Evolutionary conservation across 1,140 invertebrate genomes (phyloP).

Genomic region (Agraylea sexmaculata): DNA sequence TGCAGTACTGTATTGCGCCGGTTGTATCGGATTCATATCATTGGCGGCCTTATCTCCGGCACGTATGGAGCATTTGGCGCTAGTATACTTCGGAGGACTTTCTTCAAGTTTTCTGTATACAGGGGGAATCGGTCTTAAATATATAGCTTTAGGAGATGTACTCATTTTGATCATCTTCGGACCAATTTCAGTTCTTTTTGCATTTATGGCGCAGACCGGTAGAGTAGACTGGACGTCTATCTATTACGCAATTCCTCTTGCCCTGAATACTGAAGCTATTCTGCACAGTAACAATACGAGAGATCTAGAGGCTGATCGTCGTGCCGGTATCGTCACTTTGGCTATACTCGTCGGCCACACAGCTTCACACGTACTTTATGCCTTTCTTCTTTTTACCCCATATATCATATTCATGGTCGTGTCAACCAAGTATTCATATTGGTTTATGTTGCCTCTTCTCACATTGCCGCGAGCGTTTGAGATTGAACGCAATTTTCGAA

Average conservation of each 20-base stretch:
- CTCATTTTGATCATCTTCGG: slow-evolving; percentile 88
- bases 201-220: slow-evolving; percentile 85
- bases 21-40: slow-evolving; percentile 79
- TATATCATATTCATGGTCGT: slow-evolving; percentile 82
- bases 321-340: slow-evolving; percentile 81
- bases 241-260: slow-evolving; percentile 86
- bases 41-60: slow-evolving; percentile 72
- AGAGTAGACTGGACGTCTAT: slow-evolving; percentile 74
- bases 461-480: slow-evolving; percentile 80
- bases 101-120: slow-evolving; percentile 93
- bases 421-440: slow-evolving; percentile 68
- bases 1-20: slow-evolving; percentile 73
- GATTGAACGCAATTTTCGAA: slow-evolving; percentile 81
- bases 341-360: slow-evolving; percentile 88
- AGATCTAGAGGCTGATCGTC: slow-evolving; percentile 73
- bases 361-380: slow-evolving; percentile 82
- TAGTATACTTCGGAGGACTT: slow-evolving; percentile 89
- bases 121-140: slow-evolving; percentile 88
- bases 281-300: slow-evolving; percentile 90
- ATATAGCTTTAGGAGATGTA: slow-evolving; percentile 84
- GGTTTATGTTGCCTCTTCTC: slow-evolving; percentile 79
- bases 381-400: slow-evolving; percentile 80
- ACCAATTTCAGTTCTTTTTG: slow-evolving; percentile 87
- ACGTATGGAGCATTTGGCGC: slow-evolving; percentile 84
- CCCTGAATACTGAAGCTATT: slow-evolving; percentile 89